These are phyloP conservation scores for Brachionichthys hirsutus DNA, from an alignment of 2,113 vertebrate genomes.

Conservation along the genomic window DNA sequence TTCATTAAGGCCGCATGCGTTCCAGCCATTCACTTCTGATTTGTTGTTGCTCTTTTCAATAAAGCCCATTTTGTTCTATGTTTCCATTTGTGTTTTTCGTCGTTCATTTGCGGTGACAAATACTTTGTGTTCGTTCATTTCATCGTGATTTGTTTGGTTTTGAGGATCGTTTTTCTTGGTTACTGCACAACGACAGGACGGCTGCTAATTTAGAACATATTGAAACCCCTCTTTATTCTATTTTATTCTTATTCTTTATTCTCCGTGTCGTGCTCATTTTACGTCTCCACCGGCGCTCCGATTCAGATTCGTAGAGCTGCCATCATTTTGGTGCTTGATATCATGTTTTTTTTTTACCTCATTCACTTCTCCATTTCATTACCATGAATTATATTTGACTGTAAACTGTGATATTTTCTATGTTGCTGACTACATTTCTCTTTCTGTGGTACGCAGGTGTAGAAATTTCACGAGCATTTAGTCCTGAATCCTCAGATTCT, in stretches of 20 bases:
- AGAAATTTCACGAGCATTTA: constrained; percentile 96
- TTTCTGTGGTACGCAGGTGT: constrained; percentile 94
- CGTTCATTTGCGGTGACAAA: constrained; percentile 49
- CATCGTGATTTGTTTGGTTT: constrained; percentile 34
- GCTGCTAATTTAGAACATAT: neutral
- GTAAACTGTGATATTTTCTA: constrained; percentile 63
- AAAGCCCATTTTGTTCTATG: constrained; percentile 73
- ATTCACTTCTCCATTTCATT: neutral
- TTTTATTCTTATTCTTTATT: no score
- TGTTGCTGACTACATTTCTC: constrained; percentile 83
- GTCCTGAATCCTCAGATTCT: constrained; percentile 98
- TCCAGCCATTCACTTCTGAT: constrained; percentile 80
- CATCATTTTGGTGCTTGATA: neutral
- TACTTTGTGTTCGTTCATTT: constrained; percentile 47
- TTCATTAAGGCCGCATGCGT: constrained; percentile 86
- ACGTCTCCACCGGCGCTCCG: no score
- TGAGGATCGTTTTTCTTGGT: constrained; percentile 21
- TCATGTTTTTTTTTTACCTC: no score
- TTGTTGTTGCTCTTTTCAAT: constrained; percentile 73
- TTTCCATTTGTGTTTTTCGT: constrained; percentile 75
- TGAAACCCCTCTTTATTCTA: no score
- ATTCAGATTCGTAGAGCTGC: neutral
- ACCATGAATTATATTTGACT: constrained; percentile 45
- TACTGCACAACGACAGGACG: constrained; percentile 40
- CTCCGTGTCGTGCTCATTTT: no score